A percentile compares a stretch with the other conserved stretches of the same genome.
Conservation (phyloP, 2,113 vertebrate genomes). For the Furnarius figulus region DNA sequence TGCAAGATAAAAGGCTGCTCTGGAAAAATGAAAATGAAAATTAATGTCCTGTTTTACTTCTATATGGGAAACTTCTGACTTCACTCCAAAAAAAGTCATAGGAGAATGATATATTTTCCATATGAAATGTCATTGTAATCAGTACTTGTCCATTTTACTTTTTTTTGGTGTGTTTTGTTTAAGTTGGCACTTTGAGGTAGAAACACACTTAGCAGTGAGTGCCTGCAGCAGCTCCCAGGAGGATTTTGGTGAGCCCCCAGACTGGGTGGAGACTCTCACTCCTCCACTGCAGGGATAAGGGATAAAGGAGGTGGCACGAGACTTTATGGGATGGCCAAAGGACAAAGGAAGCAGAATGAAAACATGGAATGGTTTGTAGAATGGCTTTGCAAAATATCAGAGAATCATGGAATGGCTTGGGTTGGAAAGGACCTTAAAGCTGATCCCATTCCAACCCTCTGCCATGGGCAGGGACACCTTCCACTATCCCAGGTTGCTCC, state of each 20-base stretch:
- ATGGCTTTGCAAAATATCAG: background rate
- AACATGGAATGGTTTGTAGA: background rate
- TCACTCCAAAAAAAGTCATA: background rate
- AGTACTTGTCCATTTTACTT: background rate
- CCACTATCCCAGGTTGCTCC: accelerated
- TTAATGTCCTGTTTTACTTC: background rate
- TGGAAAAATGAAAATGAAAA: background rate
- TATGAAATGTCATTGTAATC: background rate
- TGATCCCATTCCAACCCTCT: accelerated
- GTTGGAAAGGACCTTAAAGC: background rate
- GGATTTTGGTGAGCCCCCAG: background rate
- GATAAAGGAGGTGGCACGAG: background rate
- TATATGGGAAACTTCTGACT: background rate
- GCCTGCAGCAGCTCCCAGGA: background rate
- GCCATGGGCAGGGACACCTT: background rate
- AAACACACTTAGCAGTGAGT: background rate
- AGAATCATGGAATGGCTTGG: background rate
- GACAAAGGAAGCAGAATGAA: background rate
- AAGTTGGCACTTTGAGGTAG: background rate
- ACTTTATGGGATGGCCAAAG: background rate
- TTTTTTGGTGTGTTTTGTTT: background rate
- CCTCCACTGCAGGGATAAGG: background rate
- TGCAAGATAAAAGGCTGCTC: background rate
- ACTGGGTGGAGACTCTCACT: background rate
- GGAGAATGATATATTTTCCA: background rate